Base-by-base conservation (phyloP, 2,888 invertebrate species). In the Dendrolimus houi region DNA sequence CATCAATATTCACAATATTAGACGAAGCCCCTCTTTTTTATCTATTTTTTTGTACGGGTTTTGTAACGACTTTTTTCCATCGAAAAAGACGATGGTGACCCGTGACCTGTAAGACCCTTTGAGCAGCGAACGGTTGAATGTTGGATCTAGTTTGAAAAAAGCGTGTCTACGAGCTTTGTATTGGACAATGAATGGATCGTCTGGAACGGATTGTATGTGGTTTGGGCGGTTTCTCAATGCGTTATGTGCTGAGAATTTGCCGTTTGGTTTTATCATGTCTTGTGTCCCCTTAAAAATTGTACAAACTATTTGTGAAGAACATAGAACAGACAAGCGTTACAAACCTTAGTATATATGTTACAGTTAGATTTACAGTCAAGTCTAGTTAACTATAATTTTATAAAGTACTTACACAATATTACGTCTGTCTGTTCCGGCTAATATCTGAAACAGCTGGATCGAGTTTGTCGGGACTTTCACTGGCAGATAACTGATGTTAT, bases 1-100 rank as follows among this genome's bases (percentile, higher is more conserved):
- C 87, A 90, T 90, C 89, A 89, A 90, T 90, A 90, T 90, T 89
- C 90, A 90, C 89, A 86, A 90, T 90, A 89, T 87, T 81, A 82
- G 79, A 77, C 74, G 87, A 83, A 85, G 85, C 85, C 87, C 88
- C 87, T 84, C 85, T 87, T 88, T 87, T 83, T 67, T 66, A 69
- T 66, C 71, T 71, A 75, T 81, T 84, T 85, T 17, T 83, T 78
- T 75, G 69, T 77, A 70, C 74, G 74, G 77, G 75, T 79, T 76
- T 76, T 68, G 79, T 85, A 90, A 88, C 89, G 89, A 81, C 85
- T 85, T 88, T 87, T 88, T 89, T 87, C 81, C 81, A 79, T 81
- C 69, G 71, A 69, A 81, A 84, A 82, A 83, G 85, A 87, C 86
- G 87, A 79, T 80, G 74, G 79, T 87, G 87, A 87, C 87, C 89